Base-by-base conservation (phyloP, 2,888 invertebrate species). In the Dicycla oo region DNA sequence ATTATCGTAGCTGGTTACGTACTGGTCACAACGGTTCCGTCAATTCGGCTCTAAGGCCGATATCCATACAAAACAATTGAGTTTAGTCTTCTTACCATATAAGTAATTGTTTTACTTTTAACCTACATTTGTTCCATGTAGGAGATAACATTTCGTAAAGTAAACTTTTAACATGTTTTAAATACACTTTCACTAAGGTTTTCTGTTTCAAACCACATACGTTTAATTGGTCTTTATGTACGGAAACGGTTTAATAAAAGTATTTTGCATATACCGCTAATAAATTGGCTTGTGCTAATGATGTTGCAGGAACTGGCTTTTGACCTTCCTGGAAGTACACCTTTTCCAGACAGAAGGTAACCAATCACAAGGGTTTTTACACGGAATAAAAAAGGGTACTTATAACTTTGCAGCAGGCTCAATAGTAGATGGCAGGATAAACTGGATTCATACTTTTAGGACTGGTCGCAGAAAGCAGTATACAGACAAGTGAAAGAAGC, bases 131-230 rank as follows among this genome's bases (percentile, higher is more conserved):
- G 13, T 30, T 72, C 15, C 30, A 18, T 49, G 56, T n/a, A 2
- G 20, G 11, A 72, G 69, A 63, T 70, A 72, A 65, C 30, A 69
- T 45, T 67, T 65, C 43, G 53, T 61, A 71, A 62, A 20, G 60
- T 47, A 11, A 7, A 70, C 60, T 67, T 80, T 71, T 73, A n/a
- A 75, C 69, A 40, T 69, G 68, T 54, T 80, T 64, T 66, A 54
- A 66, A 70, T 60, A 49, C 47, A 83, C 80, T 80, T 80, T 83
- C 81, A 66, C 80, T 63, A n/a, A 63, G 30, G 43, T 60, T 58
- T 68, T 65, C 3, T 34, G 30, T 47, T 54, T 56, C 6, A 54
- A 65, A 73, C 18, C 51, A 53, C 20, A 54, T 56, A 49, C 15
- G 20, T 49, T 58, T 62, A 43, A 63, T 63, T 63, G 26, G 45